phyloP scores from a whole-genome alignment of 2,888 invertebrate genomes.

The Leptogaster cylindrica region DNA sequence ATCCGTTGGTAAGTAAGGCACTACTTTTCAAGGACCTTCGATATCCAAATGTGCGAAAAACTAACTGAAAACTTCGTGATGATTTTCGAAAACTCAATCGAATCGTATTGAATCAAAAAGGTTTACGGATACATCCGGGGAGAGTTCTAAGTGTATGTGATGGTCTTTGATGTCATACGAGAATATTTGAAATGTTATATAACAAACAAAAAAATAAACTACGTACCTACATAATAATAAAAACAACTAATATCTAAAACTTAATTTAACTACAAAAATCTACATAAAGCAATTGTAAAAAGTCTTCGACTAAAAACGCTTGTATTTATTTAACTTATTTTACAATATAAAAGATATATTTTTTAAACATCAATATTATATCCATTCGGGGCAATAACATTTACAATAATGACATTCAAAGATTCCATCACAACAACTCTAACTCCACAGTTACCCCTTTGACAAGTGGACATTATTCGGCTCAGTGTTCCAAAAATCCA shows the following conservation, averaged over 20 bases:
- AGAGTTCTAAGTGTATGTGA: slow-evolving; percentile 41
- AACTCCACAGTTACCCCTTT: slow-evolving; percentile 6
- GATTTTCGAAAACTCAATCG: neutral
- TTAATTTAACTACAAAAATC: too few relatives aligned
- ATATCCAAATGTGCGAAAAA: too few relatives aligned
- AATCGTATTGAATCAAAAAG: too few relatives aligned
- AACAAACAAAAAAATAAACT: slow-evolving; percentile 20
- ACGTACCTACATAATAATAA: neutral
- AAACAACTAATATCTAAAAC: too few relatives aligned
- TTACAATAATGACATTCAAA: slow-evolving; percentile 18
- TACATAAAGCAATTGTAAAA: slow-evolving; percentile 29
- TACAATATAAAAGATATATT: neutral
- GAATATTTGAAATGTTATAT: slow-evolving; percentile 1
- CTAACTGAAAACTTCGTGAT: too few relatives aligned
- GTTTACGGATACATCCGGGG: too few relatives aligned
- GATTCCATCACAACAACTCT: slow-evolving; percentile 32
- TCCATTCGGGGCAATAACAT: too few relatives aligned
- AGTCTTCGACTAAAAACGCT: slow-evolving; percentile 62
- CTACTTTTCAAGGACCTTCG: neutral
- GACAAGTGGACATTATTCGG: too few relatives aligned
- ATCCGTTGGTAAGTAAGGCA: neutral
- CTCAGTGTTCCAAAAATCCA: slow-evolving; percentile 10
- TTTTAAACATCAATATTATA: slow-evolving; percentile 19
- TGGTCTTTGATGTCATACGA: slow-evolving; percentile 41
- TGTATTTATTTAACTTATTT: slow-evolving; percentile 51